These are phyloP conservation scores for Avahi laniger DNA, from an alignment of 2,797 vertebrate genomes.

Conservation along the genomic window DNA sequence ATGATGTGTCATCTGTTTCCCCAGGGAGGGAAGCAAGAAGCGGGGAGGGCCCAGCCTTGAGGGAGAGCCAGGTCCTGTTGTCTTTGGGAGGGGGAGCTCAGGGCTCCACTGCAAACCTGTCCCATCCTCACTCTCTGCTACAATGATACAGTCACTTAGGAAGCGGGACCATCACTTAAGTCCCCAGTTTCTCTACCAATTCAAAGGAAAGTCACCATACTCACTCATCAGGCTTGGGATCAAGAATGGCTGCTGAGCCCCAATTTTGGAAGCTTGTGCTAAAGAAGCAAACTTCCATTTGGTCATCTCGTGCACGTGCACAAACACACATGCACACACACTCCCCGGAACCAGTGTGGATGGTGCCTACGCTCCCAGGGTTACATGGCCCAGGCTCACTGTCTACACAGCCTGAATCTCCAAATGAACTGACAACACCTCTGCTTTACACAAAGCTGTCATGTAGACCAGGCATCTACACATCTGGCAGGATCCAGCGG, in stretches of 20 bases:
- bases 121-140: neutral
- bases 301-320: neutral
- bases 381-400: neutral
- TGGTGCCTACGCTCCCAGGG: neutral
- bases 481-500: neutral
- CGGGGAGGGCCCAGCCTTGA: neutral
- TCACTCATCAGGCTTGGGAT: neutral
- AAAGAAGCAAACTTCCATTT: neutral
- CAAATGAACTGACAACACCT: neutral
- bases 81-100: neutral
- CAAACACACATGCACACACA: neutral
- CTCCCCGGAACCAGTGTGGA: neutral
- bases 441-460: constrained; percentile 7
- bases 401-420: neutral
- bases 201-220: neutral
- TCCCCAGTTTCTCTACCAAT: neutral
- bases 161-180: neutral
- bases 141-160: neutral
- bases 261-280: neutral
- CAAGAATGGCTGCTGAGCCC: neutral
- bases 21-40: constrained; percentile 22
- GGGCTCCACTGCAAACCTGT: neutral
- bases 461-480: neutral
- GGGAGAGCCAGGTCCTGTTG: neutral
- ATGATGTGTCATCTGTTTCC: constrained; percentile 36